Conservation (phyloP, 2,888 invertebrate genomes). For the Clivina fossor region DNA sequence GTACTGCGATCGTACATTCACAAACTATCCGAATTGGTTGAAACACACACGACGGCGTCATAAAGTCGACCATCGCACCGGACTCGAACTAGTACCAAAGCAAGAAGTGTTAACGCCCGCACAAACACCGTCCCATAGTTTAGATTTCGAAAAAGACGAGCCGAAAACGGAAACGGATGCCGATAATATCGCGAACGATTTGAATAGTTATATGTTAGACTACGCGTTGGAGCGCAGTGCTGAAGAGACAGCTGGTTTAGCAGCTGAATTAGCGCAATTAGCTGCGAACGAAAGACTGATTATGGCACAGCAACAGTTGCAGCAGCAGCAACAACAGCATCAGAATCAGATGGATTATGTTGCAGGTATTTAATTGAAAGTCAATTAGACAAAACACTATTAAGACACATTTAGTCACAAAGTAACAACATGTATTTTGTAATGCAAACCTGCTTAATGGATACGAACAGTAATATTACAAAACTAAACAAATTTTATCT, state of each 20-base stretch:
- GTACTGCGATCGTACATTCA: slow-evolving; percentile 59
- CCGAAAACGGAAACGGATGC: background rate
- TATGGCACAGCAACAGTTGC: slow-evolving; percentile 8
- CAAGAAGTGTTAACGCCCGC: slow-evolving; percentile 36
- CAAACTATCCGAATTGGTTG: slow-evolving; percentile 60
- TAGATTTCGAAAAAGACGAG: background rate
- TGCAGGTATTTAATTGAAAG: too few species aligned
- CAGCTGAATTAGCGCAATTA: slow-evolving; percentile 1
- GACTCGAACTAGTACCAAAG: slow-evolving; percentile 44
- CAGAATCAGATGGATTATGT: too few species aligned
- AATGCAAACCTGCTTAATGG: too few species aligned
- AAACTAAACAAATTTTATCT: too few species aligned
- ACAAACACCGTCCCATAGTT: background rate
- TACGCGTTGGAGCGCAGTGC: background rate
- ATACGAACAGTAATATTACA: too few species aligned
- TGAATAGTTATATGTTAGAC: slow-evolving; percentile 3
- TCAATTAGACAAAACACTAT: too few species aligned
- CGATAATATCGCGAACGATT: background rate
- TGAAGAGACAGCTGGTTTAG: background rate
- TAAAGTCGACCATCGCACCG: slow-evolving; percentile 52
- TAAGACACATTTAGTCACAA: too few species aligned
- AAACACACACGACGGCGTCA: slow-evolving; percentile 62
- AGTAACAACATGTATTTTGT: too few species aligned
- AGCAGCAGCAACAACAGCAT: too few species aligned
- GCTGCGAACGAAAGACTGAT: slow-evolving; percentile 5